phyloP scores from a whole-genome alignment of 2,113 vertebrate genomes.

The Rhadina sibilatrix region DNA sequence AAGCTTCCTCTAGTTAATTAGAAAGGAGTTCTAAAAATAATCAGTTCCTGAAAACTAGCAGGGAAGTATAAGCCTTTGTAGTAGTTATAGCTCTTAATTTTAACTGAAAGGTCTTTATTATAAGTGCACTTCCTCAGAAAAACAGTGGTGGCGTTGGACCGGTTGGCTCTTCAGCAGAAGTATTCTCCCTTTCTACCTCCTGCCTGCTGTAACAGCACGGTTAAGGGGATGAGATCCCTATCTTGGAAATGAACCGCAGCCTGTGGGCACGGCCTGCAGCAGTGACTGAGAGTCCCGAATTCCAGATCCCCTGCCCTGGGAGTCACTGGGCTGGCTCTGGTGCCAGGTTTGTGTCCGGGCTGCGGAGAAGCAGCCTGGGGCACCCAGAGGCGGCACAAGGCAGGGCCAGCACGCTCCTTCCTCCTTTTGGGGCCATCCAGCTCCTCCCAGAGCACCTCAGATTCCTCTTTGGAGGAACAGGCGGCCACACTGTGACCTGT shows the following conservation, averaged over 20 bases:
- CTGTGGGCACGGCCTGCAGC: not conserved
- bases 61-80: not conserved
- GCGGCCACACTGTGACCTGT: fast-evolving
- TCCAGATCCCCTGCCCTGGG: fast-evolving
- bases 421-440: fast-evolving
- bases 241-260: not conserved
- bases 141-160: not conserved
- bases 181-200: fast-evolving
- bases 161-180: not conserved
- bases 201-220: fast-evolving
- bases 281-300: fast-evolving
- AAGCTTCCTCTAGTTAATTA: not conserved
- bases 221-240: not conserved
- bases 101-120: not conserved
- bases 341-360: not conserved
- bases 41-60: not conserved
- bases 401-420: fast-evolving
- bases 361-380: fast-evolving
- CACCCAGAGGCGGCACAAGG: fast-evolving
- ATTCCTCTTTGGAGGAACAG: fast-evolving
- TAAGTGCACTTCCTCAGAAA: not conserved
- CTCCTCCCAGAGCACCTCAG: fast-evolving
- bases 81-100: not conserved
- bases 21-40: not conserved
- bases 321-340: not conserved